Evolutionary conservation across 1,140 invertebrate genomes (phyloP).

Genomic region (Drosophila arawakana): DNA sequence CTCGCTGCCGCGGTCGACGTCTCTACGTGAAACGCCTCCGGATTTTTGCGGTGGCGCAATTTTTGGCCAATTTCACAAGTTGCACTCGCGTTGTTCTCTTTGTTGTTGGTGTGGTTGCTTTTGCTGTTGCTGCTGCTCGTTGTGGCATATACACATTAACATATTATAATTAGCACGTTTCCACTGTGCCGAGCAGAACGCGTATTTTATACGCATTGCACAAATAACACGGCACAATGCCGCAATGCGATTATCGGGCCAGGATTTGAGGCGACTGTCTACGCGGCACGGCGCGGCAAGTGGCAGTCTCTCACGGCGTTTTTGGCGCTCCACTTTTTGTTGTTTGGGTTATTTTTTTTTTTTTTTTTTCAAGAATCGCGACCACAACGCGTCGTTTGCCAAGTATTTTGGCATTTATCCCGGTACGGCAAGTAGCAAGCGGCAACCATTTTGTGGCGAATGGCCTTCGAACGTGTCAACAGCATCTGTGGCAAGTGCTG

Average conservation of each 20-base stretch:
- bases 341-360: too few relatives aligned
- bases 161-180: constrained; percentile 66
- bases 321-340: constrained; percentile 51
- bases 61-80: constrained; percentile 67
- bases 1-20: constrained; percentile 22
- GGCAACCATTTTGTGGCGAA: constrained; percentile 20
- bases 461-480: constrained; percentile 72
- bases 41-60: constrained; percentile 42
- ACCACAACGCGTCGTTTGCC: constrained; percentile 51
- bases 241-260: constrained; percentile 55
- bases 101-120: neutral
- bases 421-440: neutral
- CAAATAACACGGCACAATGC: constrained; percentile 36
- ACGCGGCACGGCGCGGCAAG: neutral
- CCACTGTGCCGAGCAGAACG: constrained; percentile 38
- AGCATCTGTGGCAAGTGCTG: constrained; percentile 66
- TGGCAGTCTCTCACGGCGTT: constrained; percentile 26
- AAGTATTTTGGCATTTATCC: constrained; percentile 25
- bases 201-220: constrained; percentile 60
- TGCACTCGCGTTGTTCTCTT: constrained; percentile 34
- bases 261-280: constrained; percentile 32
- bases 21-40: constrained; percentile 19
- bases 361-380: constrained; percentile 26
- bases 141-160: constrained; percentile 49
- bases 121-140: constrained; percentile 5